Evolutionary conservation across 2,797 vertebrate species (phyloP), one percentile per base, ranked within the genome.

Genomic region (Rhincodon typus): DNA sequence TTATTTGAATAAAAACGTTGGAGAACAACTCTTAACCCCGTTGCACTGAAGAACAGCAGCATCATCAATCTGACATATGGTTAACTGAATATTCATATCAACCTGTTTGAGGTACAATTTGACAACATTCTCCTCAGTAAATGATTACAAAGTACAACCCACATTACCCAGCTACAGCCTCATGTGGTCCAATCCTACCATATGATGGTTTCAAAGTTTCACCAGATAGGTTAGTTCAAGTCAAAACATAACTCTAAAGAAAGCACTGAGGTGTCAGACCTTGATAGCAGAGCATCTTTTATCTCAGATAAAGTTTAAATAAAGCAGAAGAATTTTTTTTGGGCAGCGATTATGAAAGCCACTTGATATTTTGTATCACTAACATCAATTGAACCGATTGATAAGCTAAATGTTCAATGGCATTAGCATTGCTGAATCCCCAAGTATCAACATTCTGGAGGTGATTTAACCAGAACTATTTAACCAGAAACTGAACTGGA

Each of bases 31-130:
- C 70, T 74, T 95, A 95, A 53, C 46, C 42, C 17, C 53, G 70
- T 50, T 95, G 34, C 10, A 74, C 74, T 72, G 94, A 95, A 95
- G 94, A 77, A 57, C 25, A 95, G 46, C 57, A 34, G 53, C 46
- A 53, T 72, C 46, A 77, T 74, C 38, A 42, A 25, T 94, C 23
- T 94, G 93, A 70, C 66, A 94, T 70, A 12, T 70, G 23, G 38
- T 72, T 94, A 95, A 12, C 27, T 57, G 46, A 77, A 95, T 95
- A 77, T 77, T 95, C 69, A 95, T 95, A 74, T 57, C 74, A n/a
- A 95, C 53, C 46, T 74, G 70, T n/a, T 30, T 74, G 27, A 95
- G 69, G 70, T 53, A 34, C 62, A 93, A 46, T 84, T 69, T 93
- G 62, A 69, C 66, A 67, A 84, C 8, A n/a, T 67, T 38, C 90